A percentile compares a stretch with the other conserved stretches of the same genome.
phyloP scores from a whole-genome alignment of 2,888 invertebrate genomes.

The Lepidocyrtinus sp. region DNA sequence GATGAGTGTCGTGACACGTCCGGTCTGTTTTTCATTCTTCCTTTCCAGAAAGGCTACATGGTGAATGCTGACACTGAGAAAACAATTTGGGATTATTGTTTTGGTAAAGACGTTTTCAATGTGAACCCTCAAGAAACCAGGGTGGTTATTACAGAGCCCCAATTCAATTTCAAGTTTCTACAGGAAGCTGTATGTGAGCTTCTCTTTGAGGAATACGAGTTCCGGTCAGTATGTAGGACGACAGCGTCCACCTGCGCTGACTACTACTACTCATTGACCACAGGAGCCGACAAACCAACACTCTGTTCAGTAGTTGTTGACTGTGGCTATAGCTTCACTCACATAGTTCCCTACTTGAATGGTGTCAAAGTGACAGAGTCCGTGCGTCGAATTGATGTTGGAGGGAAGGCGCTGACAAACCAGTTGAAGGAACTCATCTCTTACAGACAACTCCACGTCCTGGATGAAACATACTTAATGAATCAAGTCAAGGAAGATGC shows the following conservation, averaged over 20 bases:
- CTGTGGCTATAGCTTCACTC: conserved; percentile 95
- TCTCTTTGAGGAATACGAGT: conserved; percentile 97
- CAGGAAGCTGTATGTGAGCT: conserved; percentile 97
- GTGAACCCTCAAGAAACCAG: conserved; percentile 85
- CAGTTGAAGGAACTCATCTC: conserved; percentile 98
- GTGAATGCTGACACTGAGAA: conserved; percentile 98
- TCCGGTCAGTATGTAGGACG: conserved; percentile 84
- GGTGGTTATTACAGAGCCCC: conserved; percentile 92
- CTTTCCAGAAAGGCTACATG: conserved; percentile 95
- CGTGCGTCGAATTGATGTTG: conserved; percentile 90
- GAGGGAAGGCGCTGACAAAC: conserved; percentile 97
- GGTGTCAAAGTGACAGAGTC: conserved; percentile 81
- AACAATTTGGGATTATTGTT: conserved; percentile 95
- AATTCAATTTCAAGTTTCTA: conserved; percentile 91
- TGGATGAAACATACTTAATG: conserved; percentile 97
- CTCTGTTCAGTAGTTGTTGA: conserved; percentile 88
- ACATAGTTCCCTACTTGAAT: conserved; percentile 91
- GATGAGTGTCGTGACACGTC: conserved; percentile 97
- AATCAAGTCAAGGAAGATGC: conserved; percentile 99
- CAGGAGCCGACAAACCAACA: conserved; percentile 5
- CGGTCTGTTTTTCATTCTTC: conserved; percentile 92
- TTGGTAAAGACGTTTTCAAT: conserved; percentile 87
- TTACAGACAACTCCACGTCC: conserved; percentile 95
- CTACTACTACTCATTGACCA: conserved; percentile 5
- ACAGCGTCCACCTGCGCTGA: conserved; percentile 71